These are phyloP conservation scores for Amiota minor DNA, from an alignment of 2,888 invertebrate species.

Conservation along the genomic window DNA sequence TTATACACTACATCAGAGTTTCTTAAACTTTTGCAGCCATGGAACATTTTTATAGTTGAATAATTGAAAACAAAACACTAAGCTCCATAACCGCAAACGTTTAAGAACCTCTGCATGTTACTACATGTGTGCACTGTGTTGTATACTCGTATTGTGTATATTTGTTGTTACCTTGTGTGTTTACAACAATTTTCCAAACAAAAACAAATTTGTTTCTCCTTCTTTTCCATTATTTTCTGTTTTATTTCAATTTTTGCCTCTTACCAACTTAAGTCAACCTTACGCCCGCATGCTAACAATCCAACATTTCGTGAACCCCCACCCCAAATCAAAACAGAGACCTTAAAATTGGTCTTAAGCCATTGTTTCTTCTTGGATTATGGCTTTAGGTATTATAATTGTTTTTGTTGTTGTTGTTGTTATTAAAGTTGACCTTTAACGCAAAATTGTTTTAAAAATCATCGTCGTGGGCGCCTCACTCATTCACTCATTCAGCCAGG, in stretches of 20 bases:
- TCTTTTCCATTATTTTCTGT: constrained; percentile 8
- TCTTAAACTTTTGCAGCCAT: too few relatives aligned
- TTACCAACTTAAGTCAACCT: not conserved
- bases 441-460: constrained; percentile 1
- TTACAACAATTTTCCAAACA: constrained; percentile 24
- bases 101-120: too few relatives aligned
- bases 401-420: constrained; percentile 17
- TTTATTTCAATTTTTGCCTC: not conserved
- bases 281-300: not conserved
- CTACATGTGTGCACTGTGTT: too few relatives aligned
- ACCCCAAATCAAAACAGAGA: not conserved
- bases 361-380: not conserved
- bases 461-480: not conserved
- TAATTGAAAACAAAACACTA: too few relatives aligned
- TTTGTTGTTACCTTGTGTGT: not conserved
- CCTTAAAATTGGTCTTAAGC: not conserved
- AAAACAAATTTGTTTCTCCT: constrained; percentile 6
- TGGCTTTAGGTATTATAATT: not conserved
- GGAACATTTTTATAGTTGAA: too few relatives aligned
- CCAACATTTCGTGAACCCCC: not conserved
- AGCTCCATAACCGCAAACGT: too few relatives aligned
- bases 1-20: too few relatives aligned
- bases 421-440: constrained; percentile 28
- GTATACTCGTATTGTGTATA: too few relatives aligned
- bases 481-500: constrained; percentile 9